Evolutionary conservation across 2,888 invertebrate genomes (phyloP).

Genomic region (Trissoscelio sp.): DNA sequence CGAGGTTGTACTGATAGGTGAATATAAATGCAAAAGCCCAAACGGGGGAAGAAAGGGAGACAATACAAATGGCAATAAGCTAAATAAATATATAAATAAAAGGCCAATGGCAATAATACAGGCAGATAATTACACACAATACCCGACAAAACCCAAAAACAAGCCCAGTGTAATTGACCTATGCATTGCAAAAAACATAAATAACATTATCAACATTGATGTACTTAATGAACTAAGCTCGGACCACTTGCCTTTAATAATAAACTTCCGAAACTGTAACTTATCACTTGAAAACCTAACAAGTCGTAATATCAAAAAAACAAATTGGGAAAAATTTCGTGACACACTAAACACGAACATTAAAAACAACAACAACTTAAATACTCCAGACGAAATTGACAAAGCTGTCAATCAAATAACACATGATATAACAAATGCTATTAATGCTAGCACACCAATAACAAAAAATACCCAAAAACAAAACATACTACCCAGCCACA

Average conservation of each 20-base stretch:
- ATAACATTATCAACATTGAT: background rate
- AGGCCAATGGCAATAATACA: no score
- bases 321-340: background rate
- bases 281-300: background rate
- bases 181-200: background rate
- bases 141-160: background rate
- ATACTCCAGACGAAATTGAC: slow-evolving; percentile 1
- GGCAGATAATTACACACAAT: background rate
- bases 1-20: slow-evolving; percentile 1
- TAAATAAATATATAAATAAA: no score
- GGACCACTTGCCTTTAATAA: background rate
- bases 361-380: background rate
- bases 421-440: background rate
- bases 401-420: background rate
- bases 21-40: background rate
- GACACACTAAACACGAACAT: background rate
- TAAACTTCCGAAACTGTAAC: background rate
- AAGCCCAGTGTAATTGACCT: background rate
- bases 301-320: background rate
- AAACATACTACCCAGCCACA: no score
- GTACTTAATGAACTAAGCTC: background rate
- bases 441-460: background rate
- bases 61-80: background rate
- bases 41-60: background rate
- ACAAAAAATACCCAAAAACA: no score